Evolutionary conservation across 2,113 vertebrate genomes (phyloP).

Genomic region (Noturus placidus): DNA sequence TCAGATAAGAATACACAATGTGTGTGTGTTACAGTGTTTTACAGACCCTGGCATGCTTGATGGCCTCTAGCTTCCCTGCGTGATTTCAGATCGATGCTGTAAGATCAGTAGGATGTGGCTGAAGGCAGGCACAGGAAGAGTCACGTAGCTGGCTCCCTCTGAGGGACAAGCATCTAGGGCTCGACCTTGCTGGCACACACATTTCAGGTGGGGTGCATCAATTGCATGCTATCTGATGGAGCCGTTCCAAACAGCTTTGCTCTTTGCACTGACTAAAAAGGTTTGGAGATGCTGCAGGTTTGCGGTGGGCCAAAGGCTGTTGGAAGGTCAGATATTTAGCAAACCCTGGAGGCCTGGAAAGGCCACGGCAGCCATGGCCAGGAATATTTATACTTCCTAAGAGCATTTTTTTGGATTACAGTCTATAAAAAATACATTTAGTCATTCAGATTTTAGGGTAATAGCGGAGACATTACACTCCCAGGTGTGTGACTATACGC

Average conservation of each 20-base stretch:
- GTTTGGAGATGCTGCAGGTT: conserved; percentile 73
- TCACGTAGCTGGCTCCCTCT: conserved; percentile 56
- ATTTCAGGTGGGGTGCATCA: conserved; percentile 67
- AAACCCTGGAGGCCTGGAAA: conserved; percentile 72
- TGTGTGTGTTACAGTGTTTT: conserved; percentile 12
- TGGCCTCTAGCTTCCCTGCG: conserved; percentile 28
- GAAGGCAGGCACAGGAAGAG: conserved; percentile 49
- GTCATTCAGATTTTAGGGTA: conserved; percentile 41
- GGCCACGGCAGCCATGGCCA: conserved; percentile 58
- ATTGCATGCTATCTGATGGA: conserved; percentile 74
- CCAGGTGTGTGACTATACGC: conserved; percentile 30
- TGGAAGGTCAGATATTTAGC: conserved; percentile 71
- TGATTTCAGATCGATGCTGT: conserved; percentile 50
- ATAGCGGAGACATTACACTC: conserved; percentile 39
- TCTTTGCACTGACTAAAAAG: conserved; percentile 73
- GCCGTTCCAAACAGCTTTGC: conserved; percentile 74
- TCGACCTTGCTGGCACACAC: conserved; percentile 60
- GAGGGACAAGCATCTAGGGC: conserved; percentile 65
- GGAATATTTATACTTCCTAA: conserved; percentile 30
- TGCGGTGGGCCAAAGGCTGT: conserved; percentile 71
- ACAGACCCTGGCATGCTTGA: conserved; percentile 26
- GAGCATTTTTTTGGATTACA: conserved; percentile 38
- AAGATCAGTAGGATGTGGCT: conserved; percentile 18
- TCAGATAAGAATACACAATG: background rate
- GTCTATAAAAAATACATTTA: conserved; percentile 45